phyloP scores from a whole-genome alignment of 2,888 invertebrate species.

The Anarsia innoxiella region DNA sequence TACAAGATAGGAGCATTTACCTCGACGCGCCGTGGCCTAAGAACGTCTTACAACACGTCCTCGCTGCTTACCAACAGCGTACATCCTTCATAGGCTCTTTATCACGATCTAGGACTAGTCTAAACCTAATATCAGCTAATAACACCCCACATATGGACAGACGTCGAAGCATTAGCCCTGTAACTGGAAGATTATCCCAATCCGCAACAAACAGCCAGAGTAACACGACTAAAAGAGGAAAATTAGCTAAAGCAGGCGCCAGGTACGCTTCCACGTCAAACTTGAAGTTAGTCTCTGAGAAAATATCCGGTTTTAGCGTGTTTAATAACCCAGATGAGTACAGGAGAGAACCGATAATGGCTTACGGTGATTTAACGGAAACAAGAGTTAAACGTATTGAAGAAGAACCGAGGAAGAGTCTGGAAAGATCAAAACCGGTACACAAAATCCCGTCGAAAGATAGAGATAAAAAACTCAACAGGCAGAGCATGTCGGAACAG shows the following conservation, averaged over 20 bases:
- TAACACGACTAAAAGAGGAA: conserved; percentile 43
- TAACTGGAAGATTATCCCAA: conserved; percentile 28
- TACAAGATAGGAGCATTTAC: conserved; percentile 45
- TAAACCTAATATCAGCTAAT: conserved; percentile 52
- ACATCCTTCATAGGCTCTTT: conserved; percentile 70
- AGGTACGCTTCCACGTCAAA: conserved; percentile 60
- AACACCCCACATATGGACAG: conserved; percentile 50
- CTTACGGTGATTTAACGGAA: conserved; percentile 33
- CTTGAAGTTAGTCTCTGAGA: conserved; percentile 56
- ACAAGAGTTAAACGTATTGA: conserved; percentile 22
- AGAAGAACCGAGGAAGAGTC: conserved; percentile 31
- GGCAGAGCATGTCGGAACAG: conserved; percentile 54
- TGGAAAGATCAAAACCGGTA: conserved; percentile 30
- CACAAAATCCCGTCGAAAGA: conserved; percentile 29
- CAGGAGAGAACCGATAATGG: conserved; percentile 58
- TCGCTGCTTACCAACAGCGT: conserved; percentile 53
- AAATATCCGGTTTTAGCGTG: conserved; percentile 61
- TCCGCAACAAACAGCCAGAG: conserved; percentile 42
- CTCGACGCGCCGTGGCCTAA: conserved; percentile 60
- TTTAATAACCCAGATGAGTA: conserved; percentile 43
- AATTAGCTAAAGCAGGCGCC: conserved; percentile 37
- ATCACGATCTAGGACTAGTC: conserved; percentile 72
- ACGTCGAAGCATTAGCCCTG: conserved; percentile 50
- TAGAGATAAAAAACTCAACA: conserved; percentile 30
- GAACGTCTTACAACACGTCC: conserved; percentile 59